Base-by-base conservation (phyloP, 2,888 invertebrate genomes). In the Perizoma flavofasciatum region DNA sequence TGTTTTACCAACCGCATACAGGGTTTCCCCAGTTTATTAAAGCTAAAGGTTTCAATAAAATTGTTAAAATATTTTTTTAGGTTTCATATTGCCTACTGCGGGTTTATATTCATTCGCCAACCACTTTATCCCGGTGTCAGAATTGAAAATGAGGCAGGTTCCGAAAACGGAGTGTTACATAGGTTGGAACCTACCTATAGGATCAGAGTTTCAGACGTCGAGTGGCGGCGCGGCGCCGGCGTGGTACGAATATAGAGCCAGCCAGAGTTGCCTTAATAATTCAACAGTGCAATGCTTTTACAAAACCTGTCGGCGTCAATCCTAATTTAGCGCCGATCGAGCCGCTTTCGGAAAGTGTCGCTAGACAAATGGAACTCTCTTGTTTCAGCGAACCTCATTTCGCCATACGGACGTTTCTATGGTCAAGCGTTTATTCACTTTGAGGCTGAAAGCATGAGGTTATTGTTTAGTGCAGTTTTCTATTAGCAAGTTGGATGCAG, bases 241-340 rank as follows among this genome's bases (percentile, higher is more conserved):
- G 75, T 77, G 72, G 84, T 84, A 86, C 91, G 81, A 79, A 89
- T 89, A 90, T 91, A 91, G 88, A 80, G 77, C 82, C 83, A 85
- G 82, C 77, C 88, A 71, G 86, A 86, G 87, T 80, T 81, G 82
- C 85, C 88, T 91, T 89, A 90, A 92, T 91, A 91, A 92, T 92
- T 92, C 89, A 92, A 90, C 91, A 90, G 84, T 89, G 91, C 91
- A 91, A 92, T 92, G 91, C 91, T 92, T 91, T 92, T 91, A 92
- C 91, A 91, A 89, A 91, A 89, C 88, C 89, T 92, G 91, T 92
- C 90, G 81, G 69, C 89, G 91, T 91, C 91, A 91, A 88, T 92
- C 89, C 86, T 92, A 88, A 92, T 92, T 91, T 92, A 81, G 85
- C 79, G 75, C 77, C 89, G 86, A 90, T 91, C 88, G 89, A 82